Conservation (phyloP, 2,113 vertebrate genomes). For the Spea bombifrons region DNA sequence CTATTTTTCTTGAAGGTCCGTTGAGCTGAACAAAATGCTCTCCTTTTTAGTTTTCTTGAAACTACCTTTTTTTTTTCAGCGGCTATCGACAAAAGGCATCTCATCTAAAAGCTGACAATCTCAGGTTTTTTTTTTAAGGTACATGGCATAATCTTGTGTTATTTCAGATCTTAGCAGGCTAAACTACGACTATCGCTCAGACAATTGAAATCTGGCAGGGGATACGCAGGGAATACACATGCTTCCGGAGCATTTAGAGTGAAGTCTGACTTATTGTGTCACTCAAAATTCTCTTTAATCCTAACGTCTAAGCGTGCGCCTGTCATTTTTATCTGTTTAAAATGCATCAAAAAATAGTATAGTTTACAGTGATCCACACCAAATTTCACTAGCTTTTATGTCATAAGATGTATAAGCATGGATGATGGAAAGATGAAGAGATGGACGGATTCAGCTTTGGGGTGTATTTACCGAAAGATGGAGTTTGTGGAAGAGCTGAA, state of each 20-base stretch:
- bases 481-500: no score
- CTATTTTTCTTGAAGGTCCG: background rate
- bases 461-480: no score
- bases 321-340: background rate
- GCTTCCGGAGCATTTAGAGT: background rate
- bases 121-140: background rate
- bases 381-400: background rate
- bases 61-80: background rate
- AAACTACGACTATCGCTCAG: background rate
- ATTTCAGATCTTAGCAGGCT: background rate
- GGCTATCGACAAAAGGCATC: conserved; percentile 1
- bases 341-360: background rate
- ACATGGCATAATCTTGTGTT: conserved; percentile 7
- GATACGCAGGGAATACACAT: background rate
- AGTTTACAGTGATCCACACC: background rate
- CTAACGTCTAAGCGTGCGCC: background rate
- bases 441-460: no score
- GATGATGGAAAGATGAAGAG: no score
- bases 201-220: background rate
- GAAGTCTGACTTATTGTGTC: background rate
- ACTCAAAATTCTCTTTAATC: background rate
- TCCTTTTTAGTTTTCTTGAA: background rate
- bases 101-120: conserved; percentile 3
- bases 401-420: background rate
- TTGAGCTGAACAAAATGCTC: background rate